Conservation (phyloP, 2,113 vertebrate genomes). For the Saguinus imperator region DNA sequence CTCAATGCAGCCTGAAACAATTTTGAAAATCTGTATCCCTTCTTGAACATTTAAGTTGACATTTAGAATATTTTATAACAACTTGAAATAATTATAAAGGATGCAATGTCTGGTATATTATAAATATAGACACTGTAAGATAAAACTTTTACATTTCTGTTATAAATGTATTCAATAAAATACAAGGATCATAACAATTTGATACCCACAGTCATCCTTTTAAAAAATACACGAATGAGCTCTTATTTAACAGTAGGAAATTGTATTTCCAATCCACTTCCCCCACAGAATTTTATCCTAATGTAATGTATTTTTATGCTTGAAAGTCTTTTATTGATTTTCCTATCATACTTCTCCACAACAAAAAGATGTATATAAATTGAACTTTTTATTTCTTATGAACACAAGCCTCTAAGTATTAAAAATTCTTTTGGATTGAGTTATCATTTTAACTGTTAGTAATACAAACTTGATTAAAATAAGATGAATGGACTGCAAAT, state of each 20-base stretch:
- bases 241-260: conserved; percentile 75
- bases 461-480: conserved; percentile 48
- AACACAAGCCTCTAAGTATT: conserved; percentile 45
- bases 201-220: conserved; percentile 42
- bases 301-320: conserved; percentile 79
- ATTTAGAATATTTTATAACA: conserved; percentile 23
- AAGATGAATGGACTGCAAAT: background rate
- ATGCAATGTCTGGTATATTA: background rate
- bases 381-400: conserved; percentile 52
- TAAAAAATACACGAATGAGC: conserved; percentile 65
- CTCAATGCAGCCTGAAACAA: background rate
- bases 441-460: conserved; percentile 44
- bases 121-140: conserved; percentile 40
- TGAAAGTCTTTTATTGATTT: conserved; percentile 79
- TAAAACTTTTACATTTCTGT: conserved; percentile 28
- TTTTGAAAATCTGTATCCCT: background rate
- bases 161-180: conserved; percentile 61
- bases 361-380: conserved; percentile 73
- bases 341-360: conserved; percentile 64
- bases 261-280: conserved; percentile 75
- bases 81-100: conserved; percentile 31
- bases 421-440: conserved; percentile 47
- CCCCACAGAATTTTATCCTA: conserved; percentile 70
- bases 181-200: conserved; percentile 62
- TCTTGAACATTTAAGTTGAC: conserved; percentile 31